Conservation (phyloP, 2,888 invertebrate species). For the Tholera decimalis region DNA sequence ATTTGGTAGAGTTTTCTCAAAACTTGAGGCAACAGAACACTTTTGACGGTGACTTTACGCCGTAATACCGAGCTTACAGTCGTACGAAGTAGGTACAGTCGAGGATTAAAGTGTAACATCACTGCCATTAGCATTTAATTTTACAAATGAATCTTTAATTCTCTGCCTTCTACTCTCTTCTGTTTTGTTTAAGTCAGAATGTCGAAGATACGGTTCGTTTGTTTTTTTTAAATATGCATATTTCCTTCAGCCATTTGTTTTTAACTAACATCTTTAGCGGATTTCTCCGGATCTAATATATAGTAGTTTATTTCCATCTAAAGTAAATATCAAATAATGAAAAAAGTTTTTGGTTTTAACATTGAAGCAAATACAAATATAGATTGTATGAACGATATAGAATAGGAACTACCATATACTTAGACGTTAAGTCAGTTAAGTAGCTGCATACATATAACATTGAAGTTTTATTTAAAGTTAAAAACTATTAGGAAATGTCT, state of each 20-base stretch:
- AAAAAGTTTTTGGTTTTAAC: background rate
- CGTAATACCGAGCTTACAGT: conserved; percentile 76
- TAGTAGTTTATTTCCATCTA: background rate
- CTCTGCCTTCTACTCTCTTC: conserved; percentile 77
- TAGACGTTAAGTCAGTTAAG: no score
- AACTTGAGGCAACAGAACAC: conserved; percentile 40
- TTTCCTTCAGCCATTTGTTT: background rate
- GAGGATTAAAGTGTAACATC: conserved; percentile 84
- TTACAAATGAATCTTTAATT: conserved; percentile 88
- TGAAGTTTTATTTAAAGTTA: background rate
- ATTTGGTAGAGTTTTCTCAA: background rate
- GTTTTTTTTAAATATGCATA: background rate
- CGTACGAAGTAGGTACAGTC: conserved; percentile 77
- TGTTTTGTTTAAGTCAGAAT: conserved; percentile 27
- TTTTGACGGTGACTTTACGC: conserved; percentile 74
- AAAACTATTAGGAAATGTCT: background rate
- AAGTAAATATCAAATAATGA: background rate
- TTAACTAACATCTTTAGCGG: background rate
- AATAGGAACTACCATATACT: no score
- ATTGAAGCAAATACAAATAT: no score
- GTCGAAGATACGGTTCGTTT: conserved; percentile 7
- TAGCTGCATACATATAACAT: no score
- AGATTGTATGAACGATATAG: no score
- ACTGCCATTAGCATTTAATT: conserved; percentile 88
- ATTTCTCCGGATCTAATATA: background rate